These are phyloP conservation scores for Cyprinodon diabolis DNA, from an alignment of 2,797 vertebrate species.

Conservation along the genomic window DNA sequence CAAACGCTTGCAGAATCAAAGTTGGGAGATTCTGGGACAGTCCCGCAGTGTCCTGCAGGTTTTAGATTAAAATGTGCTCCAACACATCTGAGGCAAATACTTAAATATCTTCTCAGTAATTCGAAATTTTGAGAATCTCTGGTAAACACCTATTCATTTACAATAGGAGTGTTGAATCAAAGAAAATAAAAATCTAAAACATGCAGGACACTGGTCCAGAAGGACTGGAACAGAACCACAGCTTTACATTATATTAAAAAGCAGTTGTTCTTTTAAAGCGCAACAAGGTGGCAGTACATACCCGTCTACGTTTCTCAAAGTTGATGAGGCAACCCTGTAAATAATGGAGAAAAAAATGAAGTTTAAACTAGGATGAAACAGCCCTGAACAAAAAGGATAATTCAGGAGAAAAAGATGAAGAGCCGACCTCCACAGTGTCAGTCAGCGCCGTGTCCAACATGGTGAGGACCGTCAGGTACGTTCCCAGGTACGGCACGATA, in stretches of 20 bases:
- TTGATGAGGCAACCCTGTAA: slow-evolving; percentile 87
- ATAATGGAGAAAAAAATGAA: slow-evolving; percentile 5
- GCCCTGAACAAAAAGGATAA: neutral
- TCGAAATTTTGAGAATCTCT: neutral
- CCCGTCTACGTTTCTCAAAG: slow-evolving; percentile 92
- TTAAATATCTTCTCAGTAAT: neutral
- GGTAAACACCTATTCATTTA: neutral
- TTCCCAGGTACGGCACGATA: slow-evolving; percentile 89
- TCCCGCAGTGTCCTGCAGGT: neutral
- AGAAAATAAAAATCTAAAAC: neutral
- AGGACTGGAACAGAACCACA: neutral
- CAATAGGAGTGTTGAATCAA: neutral
- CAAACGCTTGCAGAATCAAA: neutral
- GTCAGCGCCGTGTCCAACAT: slow-evolving; percentile 91
- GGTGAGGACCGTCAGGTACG: slow-evolving; percentile 89
- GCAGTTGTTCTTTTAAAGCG: neutral
- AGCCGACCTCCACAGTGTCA: slow-evolving; percentile 83
- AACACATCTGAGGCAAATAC: neutral
- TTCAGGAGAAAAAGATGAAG: neutral
- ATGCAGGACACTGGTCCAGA: neutral
- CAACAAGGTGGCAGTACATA: slow-evolving; percentile 73
- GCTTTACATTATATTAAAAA: neutral
- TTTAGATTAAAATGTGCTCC: neutral
- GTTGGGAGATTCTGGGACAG: neutral
- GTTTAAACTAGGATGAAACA: slow-evolving; percentile 1